Evolutionary conservation across 2,797 vertebrate species (phyloP).

Genomic region (Cryptoblepharus egeriae): DNA sequence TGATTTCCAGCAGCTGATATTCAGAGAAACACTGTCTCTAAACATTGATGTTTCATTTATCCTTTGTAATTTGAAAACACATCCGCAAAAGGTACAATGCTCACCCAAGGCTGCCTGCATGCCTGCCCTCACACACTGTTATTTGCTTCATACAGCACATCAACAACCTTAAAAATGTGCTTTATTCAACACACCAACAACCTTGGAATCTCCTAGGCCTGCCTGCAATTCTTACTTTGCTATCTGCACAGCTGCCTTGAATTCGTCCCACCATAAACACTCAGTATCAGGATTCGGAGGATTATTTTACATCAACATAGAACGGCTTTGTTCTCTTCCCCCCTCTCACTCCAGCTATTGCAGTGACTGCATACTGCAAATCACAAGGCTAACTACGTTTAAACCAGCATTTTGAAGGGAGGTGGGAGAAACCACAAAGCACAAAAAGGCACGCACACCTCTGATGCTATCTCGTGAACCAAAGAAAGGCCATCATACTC

Average conservation of each 20-base stretch:
- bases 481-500: constrained; percentile 71
- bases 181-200: not conserved
- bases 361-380: not conserved
- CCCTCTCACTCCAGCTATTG: not conserved
- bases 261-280: not conserved
- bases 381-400: not conserved
- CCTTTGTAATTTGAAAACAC: too few species aligned
- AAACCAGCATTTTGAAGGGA: constrained; percentile 33
- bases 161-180: not conserved
- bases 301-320: not conserved
- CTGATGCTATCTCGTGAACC: constrained; percentile 44
- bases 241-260: not conserved
- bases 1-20: too few species aligned
- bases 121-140: not conserved
- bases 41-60: too few species aligned
- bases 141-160: not conserved
- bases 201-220: not conserved
- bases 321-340: not conserved
- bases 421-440: not conserved
- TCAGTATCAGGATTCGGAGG: not conserved
- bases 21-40: too few species aligned
- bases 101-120: not conserved
- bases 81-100: not conserved
- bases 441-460: constrained; percentile 59
- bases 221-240: not conserved